Evolutionary conservation across 1,140 invertebrate genomes (phyloP), one percentile per base, ranked within the genome.

Genomic region (Cyrtorhinus lividipennis): DNA sequence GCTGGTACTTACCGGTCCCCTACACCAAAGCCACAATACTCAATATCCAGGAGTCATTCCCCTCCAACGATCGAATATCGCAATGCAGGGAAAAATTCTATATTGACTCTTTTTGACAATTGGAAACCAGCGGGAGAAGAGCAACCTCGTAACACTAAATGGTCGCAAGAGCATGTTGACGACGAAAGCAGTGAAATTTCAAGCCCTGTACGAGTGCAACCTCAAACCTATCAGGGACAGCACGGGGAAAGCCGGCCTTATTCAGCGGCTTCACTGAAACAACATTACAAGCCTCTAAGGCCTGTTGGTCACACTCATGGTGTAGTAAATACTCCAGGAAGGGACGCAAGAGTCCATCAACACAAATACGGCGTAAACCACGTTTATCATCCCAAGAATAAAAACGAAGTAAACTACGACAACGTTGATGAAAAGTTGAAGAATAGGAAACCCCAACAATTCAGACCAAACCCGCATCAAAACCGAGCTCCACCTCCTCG

Each of bases 101-200:
- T 63, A n/a, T 20, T 24, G n/a, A 58, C 26, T 30, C 27, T 63
- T 2, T 63, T 38, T 18, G 62, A 63, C 56, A 56, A 63, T 38
- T 63, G 62, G 62, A 56, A 44, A 12, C 62, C 62, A 1, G 46
- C 45, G 30, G 56, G 56, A 15, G 62, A 63, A 26, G 56, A 63
- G 24, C n/a, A 24, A 15, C 56, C 20, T n/a, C n/a, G 45, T 5
- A 25, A 22, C 12, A 45, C 5, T 12, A 56, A 57, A 18, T 24
- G 30, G 24, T 18, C 22, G 2, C 53, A 63, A 63, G 22, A 15
- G 24, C 24, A 38, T 12, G 26, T 27, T 25, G 44, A 24, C 23
- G 45, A 62, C 13, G 27, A 23, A 18, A 44, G 24, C 24, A 56
- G 10, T 5, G 20, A 56, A 22, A 56, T 53, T 15, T 46, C 62